These are phyloP conservation scores for Cyclargus thomasi DNA, from an alignment of 1,140 invertebrate genomes.

Conservation along the genomic window DNA sequence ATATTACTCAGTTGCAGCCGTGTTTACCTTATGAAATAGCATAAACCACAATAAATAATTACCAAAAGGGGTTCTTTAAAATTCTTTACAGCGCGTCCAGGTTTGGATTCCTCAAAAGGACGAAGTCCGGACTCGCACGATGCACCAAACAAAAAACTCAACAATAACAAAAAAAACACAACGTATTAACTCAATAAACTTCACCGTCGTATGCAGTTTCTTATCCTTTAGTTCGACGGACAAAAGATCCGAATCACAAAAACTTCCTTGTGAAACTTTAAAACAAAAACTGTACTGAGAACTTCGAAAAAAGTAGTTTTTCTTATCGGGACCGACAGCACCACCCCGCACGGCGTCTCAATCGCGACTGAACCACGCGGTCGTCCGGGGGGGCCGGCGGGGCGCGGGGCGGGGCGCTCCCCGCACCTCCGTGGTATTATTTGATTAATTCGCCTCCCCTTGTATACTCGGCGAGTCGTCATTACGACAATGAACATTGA, in stretches of 20 bases:
- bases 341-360: constrained; percentile 61
- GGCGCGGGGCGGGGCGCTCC: constrained; percentile 39
- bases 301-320: constrained; percentile 72
- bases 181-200: constrained; percentile 65
- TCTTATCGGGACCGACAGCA: constrained; percentile 60
- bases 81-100: constrained; percentile 58
- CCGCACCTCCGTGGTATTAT: constrained; percentile 69
- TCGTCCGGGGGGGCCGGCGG: constrained; percentile 44
- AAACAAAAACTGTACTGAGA: constrained; percentile 67
- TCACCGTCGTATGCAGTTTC: constrained; percentile 54
- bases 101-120: constrained; percentile 54
- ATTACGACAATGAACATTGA: constrained; percentile 65
- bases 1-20: neutral
- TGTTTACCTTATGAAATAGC: neutral
- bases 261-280: constrained; percentile 65
- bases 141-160: constrained; percentile 74
- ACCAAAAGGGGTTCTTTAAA: constrained; percentile 69
- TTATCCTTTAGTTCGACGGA: constrained; percentile 56
- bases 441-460: constrained; percentile 75
- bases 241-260: constrained; percentile 61
- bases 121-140: constrained; percentile 65
- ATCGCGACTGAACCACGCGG: constrained; percentile 69
- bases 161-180: constrained; percentile 73
- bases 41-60: constrained; percentile 30
- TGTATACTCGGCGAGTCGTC: constrained; percentile 69